phyloP scores from a whole-genome alignment of 2,888 invertebrate genomes.

The Icerya purchasi region DNA sequence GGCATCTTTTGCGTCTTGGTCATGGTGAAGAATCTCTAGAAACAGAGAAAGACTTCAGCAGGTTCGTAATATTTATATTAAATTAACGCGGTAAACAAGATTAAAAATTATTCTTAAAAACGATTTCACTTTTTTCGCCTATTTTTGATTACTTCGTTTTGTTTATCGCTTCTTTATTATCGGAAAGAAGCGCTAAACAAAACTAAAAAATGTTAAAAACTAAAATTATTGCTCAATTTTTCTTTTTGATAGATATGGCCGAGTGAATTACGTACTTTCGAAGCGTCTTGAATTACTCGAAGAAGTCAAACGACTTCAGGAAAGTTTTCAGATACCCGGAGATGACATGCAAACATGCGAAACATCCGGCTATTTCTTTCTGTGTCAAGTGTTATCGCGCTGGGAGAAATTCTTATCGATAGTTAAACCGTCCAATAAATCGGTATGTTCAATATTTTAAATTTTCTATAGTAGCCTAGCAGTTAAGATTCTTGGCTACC shows the following conservation, averaged over 20 bases:
- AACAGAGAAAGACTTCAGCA: constrained; percentile 96
- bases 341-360: constrained; percentile 95
- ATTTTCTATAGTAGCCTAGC: too few species aligned
- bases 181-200: too few species aligned
- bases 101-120: too few species aligned
- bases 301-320: constrained; percentile 71
- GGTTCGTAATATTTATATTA: constrained; percentile 28
- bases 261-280: constrained; percentile 92
- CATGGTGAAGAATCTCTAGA: constrained; percentile 97
- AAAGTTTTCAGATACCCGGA: constrained; percentile 60
- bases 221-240: too few species aligned
- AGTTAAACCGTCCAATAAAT: constrained; percentile 31
- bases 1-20: constrained; percentile 90
- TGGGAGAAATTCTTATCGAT: constrained; percentile 71
- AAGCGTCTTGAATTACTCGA: constrained; percentile 73
- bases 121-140: background rate
- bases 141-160: constrained; percentile 3
- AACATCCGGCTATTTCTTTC: constrained; percentile 92
- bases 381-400: constrained; percentile 74
- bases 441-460: too few species aligned
- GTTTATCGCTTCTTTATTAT: constrained; percentile 4
- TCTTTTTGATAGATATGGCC: constrained; percentile 59
- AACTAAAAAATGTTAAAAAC: too few species aligned
- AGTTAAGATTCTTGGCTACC: too few species aligned
- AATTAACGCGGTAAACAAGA: too few species aligned